Evolutionary conservation across 1,140 invertebrate species (phyloP), one percentile per base, ranked within the genome.

Genomic region (Lucilia cuprina): DNA sequence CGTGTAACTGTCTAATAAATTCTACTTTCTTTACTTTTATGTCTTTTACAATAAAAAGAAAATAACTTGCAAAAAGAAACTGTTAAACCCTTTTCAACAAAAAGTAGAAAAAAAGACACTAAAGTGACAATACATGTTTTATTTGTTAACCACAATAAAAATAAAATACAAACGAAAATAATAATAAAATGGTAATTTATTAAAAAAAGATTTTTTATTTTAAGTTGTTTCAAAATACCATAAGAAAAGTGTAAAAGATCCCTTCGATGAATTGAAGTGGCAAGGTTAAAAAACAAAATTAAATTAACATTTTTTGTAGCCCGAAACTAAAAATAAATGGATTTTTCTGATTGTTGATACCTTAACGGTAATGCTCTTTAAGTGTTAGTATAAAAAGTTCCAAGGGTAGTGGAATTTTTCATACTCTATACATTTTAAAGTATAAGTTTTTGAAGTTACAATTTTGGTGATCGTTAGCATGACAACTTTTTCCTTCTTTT

Each of bases 1-100:
- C 88, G 87, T 89, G 88, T 86, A 85, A 88, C 86, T 89, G 88
- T 88, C 88, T 86, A 89, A 89, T 89, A 89, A 89, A 89, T 89
- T 89, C 86, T 84, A 85, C 84, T 86, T 88, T 88, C 89, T 89
- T 87, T 87, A 75, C 86, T 84, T 86, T 84, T 86, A 49, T 49
- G 34, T 35, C 75, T 47, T 30, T 74, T 17, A 41, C 34, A 47
- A 78, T 17, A 78, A 78, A 41, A 41, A 41, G 41, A 41, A 41
- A 30, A 14, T 34, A 75, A 75, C 30, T 75, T 75, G 17, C 25
- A 83, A 70, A 47, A 17, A 50, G 34, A 19, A 34, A 55, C 83
- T 65, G 75, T 84, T 80, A 55, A 84, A 84, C 83, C 83, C 83
- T 84, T 84, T 84, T 82, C 83, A 70, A 80, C 77, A 49, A 80